A percentile compares a stretch with the other conserved stretches of the same genome.
phyloP scores from a whole-genome alignment of 1,140 invertebrate genomes.

The Drosophila nigrodunni region DNA sequence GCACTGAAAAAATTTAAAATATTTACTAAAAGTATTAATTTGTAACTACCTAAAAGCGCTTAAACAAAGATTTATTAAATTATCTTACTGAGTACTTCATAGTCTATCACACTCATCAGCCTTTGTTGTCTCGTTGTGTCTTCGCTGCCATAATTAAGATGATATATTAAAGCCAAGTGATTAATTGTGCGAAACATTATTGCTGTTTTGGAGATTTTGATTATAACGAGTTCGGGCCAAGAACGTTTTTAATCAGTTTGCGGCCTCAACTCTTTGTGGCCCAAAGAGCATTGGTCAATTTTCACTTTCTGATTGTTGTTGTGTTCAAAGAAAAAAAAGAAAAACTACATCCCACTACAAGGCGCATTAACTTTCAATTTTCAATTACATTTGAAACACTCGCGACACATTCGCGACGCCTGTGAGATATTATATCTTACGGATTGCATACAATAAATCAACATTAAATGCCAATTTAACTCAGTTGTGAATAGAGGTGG shows the following conservation, averaged over 20 bases:
- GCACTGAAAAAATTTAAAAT: no score
- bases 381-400: conserved; percentile 33
- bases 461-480: conserved; percentile 28
- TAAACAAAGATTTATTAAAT: no score
- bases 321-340: neutral
- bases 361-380: conserved; percentile 52
- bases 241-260: conserved; percentile 40
- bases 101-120: neutral
- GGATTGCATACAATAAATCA: conserved; percentile 32
- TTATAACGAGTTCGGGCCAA: conserved; percentile 49
- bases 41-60: no score
- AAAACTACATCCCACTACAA: neutral
- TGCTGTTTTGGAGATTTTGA: conserved; percentile 40
- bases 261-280: neutral
- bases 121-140: conserved; percentile 11
- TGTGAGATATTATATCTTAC: conserved; percentile 25
- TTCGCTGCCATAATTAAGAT: conserved; percentile 57
- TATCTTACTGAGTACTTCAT: neutral
- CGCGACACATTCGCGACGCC: conserved; percentile 7
- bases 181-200: conserved; percentile 63
- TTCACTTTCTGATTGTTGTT: conserved; percentile 51
- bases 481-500: no score
- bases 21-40: no score
- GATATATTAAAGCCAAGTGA: conserved; percentile 57
- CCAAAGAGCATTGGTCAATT: neutral